Conservation (phyloP, 2,113 vertebrate species). For the Hiodon tergisus region DNA sequence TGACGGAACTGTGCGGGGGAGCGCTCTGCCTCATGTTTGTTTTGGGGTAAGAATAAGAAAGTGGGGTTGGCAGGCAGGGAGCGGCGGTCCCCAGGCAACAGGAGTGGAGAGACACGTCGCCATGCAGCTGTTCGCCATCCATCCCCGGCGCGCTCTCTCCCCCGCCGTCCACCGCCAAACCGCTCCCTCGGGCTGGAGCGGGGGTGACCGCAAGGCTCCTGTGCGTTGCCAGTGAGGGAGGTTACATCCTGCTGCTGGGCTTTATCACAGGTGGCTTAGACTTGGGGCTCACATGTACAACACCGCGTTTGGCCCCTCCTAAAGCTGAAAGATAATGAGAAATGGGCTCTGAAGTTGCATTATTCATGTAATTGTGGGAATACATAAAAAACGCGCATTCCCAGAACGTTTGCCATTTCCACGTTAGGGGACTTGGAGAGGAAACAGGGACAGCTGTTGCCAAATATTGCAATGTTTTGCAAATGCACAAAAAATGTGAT, state of each 20-base stretch:
- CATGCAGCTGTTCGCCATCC: neutral
- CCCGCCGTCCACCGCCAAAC: neutral
- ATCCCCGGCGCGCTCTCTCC: neutral
- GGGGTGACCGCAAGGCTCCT: too few relatives aligned
- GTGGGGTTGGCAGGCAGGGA: neutral
- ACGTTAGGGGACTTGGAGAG: neutral
- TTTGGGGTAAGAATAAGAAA: neutral
- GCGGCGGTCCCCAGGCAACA: neutral
- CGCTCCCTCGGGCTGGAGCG: neutral
- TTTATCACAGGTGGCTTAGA: too few relatives aligned
- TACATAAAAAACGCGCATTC: constrained; percentile 13
- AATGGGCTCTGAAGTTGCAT: constrained; percentile 2
- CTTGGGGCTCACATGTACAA: too few relatives aligned
- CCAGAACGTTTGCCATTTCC: neutral
- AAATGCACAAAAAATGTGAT: neutral
- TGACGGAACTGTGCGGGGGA: neutral
- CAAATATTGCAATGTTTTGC: neutral
- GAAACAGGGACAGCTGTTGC: neutral
- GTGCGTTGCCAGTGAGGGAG: neutral
- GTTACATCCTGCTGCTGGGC: neutral
- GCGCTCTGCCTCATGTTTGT: neutral
- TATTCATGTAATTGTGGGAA: constrained; percentile 21
- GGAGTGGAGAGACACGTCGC: neutral
- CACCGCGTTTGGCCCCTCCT: too few relatives aligned
- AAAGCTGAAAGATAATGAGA: neutral